Percentiles rank a stretch among this genome's conserved stretches.
Conservation (phyloP, 1,140 invertebrate species). For the Xylocopa sonorina region DNA sequence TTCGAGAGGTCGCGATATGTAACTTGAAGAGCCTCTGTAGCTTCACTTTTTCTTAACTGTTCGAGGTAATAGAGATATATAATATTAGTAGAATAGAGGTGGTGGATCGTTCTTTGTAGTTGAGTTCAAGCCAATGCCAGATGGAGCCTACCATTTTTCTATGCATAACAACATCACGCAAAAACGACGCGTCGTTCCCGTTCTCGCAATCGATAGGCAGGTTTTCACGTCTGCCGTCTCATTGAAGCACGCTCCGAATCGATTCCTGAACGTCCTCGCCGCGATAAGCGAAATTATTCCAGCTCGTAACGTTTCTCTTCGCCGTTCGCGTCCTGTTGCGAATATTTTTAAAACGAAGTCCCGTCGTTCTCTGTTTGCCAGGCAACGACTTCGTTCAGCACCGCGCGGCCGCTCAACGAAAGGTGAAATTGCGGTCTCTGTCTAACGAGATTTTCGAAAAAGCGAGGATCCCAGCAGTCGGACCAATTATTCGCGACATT, state of each 20-base stretch:
- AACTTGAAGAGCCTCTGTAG: no score
- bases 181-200: not conserved
- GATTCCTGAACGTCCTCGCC: slow-evolving; percentile 4
- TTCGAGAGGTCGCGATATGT: no score
- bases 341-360: slow-evolving; percentile 24
- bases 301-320: slow-evolving; percentile 23
- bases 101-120: no score
- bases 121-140: no score
- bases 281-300: slow-evolving; percentile 37
- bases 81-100: no score
- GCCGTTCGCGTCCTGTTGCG: not conserved
- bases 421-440: slow-evolving; percentile 16
- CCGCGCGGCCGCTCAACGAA: not conserved
- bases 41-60: no score
- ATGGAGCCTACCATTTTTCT: no score
- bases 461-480: not conserved
- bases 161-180: not conserved
- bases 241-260: slow-evolving; percentile 4
- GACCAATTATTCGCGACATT: slow-evolving; percentile 38
- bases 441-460: slow-evolving; percentile 31
- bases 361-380: not conserved
- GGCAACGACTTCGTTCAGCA: not conserved
- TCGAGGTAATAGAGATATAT: no score
- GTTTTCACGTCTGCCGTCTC: slow-evolving; percentile 7
- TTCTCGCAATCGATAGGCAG: slow-evolving; percentile 8